Conservation (phyloP, 2,888 invertebrate species). For the Dryocosmus kuriphilus region DNA sequence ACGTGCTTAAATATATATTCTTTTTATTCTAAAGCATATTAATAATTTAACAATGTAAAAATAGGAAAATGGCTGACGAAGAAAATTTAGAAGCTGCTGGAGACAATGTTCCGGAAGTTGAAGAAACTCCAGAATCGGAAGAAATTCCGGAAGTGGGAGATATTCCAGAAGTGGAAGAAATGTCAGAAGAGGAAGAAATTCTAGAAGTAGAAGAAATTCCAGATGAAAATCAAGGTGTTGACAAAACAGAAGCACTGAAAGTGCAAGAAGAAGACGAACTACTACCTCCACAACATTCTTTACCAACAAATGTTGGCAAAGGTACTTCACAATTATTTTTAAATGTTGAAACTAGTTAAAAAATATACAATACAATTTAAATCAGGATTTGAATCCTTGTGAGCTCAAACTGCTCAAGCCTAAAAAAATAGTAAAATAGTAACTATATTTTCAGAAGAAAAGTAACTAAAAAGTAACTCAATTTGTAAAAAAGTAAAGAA, state of each 20-base stretch:
- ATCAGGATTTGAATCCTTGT: neutral
- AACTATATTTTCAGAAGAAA: too few species aligned
- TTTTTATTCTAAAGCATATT: neutral
- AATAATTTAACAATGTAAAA: neutral
- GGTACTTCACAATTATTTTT: neutral
- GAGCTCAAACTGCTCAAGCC: too few species aligned
- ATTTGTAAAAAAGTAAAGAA: too few species aligned
- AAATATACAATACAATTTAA: neutral
- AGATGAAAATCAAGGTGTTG: neutral
- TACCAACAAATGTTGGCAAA: conserved; percentile 38
- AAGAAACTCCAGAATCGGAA: neutral
- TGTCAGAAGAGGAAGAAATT: neutral
- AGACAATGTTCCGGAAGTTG: neutral
- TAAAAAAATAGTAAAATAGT: too few species aligned
- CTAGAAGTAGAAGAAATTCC: neutral
- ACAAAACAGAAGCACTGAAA: neutral
- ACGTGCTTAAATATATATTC: neutral
- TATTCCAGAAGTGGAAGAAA: neutral
- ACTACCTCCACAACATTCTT: conserved; percentile 49
- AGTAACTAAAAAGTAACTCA: too few species aligned
- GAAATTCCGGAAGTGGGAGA: neutral
- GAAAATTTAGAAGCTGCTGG: neutral
- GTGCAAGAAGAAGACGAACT: conserved; percentile 66
- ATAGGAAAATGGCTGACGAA: conserved; percentile 6
- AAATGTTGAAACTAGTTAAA: neutral